phyloP scores from a whole-genome alignment of 2,888 invertebrate genomes.

The Opisthograptis luteolata region DNA sequence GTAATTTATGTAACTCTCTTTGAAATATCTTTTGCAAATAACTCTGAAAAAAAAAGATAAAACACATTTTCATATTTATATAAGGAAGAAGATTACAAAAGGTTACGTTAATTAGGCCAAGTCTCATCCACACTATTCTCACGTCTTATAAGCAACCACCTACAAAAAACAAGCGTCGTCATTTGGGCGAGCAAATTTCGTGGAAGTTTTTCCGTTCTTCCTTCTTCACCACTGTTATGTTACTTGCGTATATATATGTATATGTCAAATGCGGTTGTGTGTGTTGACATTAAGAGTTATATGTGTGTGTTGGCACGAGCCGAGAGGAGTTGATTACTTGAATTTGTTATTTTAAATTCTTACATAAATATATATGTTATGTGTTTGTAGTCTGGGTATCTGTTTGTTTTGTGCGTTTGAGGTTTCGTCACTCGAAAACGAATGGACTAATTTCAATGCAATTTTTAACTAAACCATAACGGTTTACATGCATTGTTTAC shows the following conservation, averaged over 20 bases:
- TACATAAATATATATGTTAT: too few species aligned
- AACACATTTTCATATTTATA: too few species aligned
- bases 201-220: constrained; percentile 80
- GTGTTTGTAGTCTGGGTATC: too few species aligned
- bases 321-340: constrained; percentile 12
- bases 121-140: constrained; percentile 56
- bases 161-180: constrained; percentile 83
- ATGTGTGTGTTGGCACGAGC: constrained; percentile 15
- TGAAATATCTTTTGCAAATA: too few species aligned
- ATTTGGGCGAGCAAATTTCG: constrained; percentile 82
- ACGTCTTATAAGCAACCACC: constrained; percentile 72
- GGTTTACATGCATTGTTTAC: too few species aligned
- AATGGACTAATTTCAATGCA: too few species aligned
- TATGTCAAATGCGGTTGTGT: constrained; percentile 34
- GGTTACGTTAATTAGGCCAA: constrained; percentile 43
- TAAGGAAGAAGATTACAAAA: background rate
- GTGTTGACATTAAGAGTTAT: constrained; percentile 31
- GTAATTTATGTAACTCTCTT: too few species aligned
- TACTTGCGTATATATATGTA: constrained; percentile 58
- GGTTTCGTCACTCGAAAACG: too few species aligned
- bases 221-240: constrained; percentile 61
- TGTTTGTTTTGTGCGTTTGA: too few species aligned
- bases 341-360: constrained; percentile 9
- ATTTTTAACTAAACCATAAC: too few species aligned
- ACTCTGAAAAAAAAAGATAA: too few species aligned